Base-by-base conservation (phyloP, 1,140 invertebrate genomes). In the Caenorhabditis brenneri region DNA sequence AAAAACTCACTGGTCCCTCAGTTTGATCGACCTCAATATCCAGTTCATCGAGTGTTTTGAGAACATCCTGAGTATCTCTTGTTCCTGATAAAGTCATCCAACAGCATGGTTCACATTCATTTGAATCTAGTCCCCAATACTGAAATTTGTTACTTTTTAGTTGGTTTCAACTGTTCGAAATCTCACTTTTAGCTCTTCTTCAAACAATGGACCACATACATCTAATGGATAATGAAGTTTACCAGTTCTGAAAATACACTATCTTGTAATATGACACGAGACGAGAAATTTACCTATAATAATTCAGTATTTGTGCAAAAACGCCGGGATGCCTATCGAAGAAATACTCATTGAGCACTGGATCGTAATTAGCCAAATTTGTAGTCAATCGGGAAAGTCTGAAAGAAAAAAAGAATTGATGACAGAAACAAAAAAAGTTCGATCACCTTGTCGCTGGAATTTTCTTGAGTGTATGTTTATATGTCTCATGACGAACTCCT, bases 261-360 rank as follows among this genome's bases (percentile, higher is more conserved):
- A 42, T 22, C 4, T 51, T 22, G 3, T 31, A 31, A 12, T n/a
- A 39, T 48, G 81, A 29, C 33, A 86, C 86, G 51, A 79, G 96
- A 33, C 98, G 93, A 91, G 98, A 98, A 46, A 96, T 97, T 33
- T 96, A 98, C 88, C 97, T 95, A 91, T 95, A 95, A 88, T 95
- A 95, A 90, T 95, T 95, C 69, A 95, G 92, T 95, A 95, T 94
- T 91, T 95, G 96, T 65, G 96, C 96, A 92, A 99, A 99, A 85
- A 99, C 97, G 5, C 96, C 96, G 0, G 97, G 97, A 93, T 99
- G 97, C 86, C 97, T 92, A 92, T 99, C 97, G 92, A 99, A 99
- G 94, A 98, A 99, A 93, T 98, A 99, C 92, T 99, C 97, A 92
- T 97, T 97, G 86, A 97, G 93, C 88, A 97, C 94, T 16, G 96